Evolutionary conservation across 2,113 vertebrate species (phyloP).

Genomic region (Calidris pugnax): DNA sequence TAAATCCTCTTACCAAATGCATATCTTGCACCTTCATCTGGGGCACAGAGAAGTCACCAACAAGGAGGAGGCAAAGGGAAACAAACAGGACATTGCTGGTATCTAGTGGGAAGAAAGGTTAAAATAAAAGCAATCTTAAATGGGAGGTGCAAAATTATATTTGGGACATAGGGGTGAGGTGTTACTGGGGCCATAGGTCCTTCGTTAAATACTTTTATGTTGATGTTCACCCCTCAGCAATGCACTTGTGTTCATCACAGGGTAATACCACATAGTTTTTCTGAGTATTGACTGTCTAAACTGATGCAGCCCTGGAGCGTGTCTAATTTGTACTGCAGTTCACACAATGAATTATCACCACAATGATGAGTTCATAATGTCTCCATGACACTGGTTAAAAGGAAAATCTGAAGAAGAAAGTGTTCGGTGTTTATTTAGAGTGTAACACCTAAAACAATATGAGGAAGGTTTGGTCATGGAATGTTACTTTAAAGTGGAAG

Average conservation of each 20-base stretch:
- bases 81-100: not conserved
- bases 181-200: fast-evolving
- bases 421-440: not conserved
- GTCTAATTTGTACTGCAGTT: not conserved
- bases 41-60: not conserved
- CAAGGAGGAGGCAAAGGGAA: not conserved
- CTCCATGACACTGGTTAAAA: not conserved
- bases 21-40: not conserved
- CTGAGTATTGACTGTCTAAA: not conserved
- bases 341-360: not conserved
- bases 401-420: not conserved
- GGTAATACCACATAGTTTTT: not conserved
- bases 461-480: not conserved
- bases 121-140: not conserved
- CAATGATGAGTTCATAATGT: not conserved
- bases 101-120: not conserved
- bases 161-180: not conserved
- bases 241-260: not conserved
- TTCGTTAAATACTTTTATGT: not conserved
- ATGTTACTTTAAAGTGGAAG: not conserved
- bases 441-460: not conserved
- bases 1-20: not conserved
- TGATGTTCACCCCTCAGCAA: not conserved
- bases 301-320: fast-evolving
- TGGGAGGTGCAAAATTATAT: not conserved